Evolutionary conservation across 2,888 invertebrate species (phyloP).

Genomic region (Drosophila stalkeri): DNA sequence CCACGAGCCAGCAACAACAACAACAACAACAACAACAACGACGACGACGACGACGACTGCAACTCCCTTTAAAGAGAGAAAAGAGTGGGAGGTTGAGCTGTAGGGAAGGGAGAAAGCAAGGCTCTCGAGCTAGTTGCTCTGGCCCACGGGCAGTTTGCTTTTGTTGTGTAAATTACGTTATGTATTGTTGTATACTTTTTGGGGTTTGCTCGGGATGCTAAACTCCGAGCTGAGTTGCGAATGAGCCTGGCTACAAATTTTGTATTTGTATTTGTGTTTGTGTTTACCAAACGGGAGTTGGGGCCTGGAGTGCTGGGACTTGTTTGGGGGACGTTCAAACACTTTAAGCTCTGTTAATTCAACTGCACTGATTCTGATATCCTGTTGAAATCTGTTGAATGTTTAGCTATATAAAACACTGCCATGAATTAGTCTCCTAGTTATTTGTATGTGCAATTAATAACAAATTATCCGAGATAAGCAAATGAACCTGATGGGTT

Average conservation of each 20-base stretch:
- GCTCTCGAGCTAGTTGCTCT: slow-evolving; percentile 48
- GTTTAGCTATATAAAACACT: slow-evolving; percentile 11
- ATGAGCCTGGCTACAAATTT: slow-evolving; percentile 50
- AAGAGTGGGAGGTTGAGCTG: not conserved
- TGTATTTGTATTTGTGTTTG: slow-evolving; percentile 41
- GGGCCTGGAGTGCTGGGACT: too few relatives aligned
- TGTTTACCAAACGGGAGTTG: slow-evolving; percentile 2
- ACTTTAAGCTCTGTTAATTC: slow-evolving; percentile 54
- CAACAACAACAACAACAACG: slow-evolving; percentile 21
- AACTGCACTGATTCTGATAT: slow-evolving; percentile 57
- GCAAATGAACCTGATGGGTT: not conserved
- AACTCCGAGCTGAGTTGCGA: slow-evolving; percentile 38
- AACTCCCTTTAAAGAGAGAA: slow-evolving; percentile 8
- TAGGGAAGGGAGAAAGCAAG: not conserved
- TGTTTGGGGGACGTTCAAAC: slow-evolving; percentile 11
- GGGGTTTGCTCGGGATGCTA: slow-evolving; percentile 36
- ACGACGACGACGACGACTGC: slow-evolving; percentile 10
- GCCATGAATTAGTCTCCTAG: not conserved
- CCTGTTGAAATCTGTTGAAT: slow-evolving; percentile 63
- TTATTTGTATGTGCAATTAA: not conserved
- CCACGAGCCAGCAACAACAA: slow-evolving; percentile 31
- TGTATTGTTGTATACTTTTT: slow-evolving; percentile 67
- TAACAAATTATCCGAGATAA: too few relatives aligned
- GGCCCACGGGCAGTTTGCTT: slow-evolving; percentile 71
- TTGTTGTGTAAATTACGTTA: slow-evolving; percentile 79